Evolutionary conservation across 2,797 vertebrate species (phyloP).

Genomic region (Vespertilio murinus): DNA sequence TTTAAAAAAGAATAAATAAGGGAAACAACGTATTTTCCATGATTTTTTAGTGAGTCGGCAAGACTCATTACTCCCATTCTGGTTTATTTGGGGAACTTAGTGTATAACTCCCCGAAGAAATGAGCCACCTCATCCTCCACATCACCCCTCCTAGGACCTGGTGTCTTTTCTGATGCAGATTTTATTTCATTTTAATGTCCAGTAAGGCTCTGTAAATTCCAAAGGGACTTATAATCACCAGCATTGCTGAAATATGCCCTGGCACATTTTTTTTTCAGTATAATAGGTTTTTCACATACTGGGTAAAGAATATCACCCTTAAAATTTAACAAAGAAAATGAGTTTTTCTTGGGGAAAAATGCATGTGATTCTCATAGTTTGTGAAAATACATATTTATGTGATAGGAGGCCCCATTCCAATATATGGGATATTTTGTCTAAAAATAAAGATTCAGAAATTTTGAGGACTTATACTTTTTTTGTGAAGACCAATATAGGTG

Average conservation of each 20-base stretch:
- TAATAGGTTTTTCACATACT: background rate
- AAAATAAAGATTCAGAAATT: constrained; percentile 3
- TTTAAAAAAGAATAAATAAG: background rate
- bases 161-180: constrained; percentile 11
- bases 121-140: background rate
- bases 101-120: constrained; percentile 14
- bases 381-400: background rate
- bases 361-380: background rate
- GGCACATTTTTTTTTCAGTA: background rate
- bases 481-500: background rate
- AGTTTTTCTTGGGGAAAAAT: background rate
- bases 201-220: constrained; percentile 57
- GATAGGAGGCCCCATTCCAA: background rate
- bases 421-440: background rate
- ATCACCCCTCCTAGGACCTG: background rate
- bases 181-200: constrained; percentile 52
- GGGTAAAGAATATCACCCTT: background rate
- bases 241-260: constrained; percentile 40
- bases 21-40: constrained; percentile 25
- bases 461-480: background rate
- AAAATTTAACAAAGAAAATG: constrained; percentile 42
- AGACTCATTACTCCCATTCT: background rate
- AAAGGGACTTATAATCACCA: constrained; percentile 43
- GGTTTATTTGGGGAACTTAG: constrained; percentile 27
- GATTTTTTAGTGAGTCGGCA: constrained; percentile 16